Evolutionary conservation across 2,113 vertebrate genomes (phyloP), one percentile per base, ranked within the genome.

Genomic region (Burhinus oedicnemus): DNA sequence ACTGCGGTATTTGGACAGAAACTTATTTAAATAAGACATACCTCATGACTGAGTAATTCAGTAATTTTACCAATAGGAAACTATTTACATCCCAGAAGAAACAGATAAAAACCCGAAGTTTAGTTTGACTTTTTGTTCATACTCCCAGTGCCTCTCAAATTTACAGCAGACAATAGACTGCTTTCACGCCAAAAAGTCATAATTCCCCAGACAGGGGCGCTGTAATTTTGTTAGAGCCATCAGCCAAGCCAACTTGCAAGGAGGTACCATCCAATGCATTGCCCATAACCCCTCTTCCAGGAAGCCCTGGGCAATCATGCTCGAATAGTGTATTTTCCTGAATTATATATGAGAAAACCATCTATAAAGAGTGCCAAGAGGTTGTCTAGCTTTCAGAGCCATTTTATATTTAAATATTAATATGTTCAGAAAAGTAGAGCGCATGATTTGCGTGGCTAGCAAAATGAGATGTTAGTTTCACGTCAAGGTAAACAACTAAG

Each of bases 291-390:
- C 60, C 51, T 69, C 79, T 89, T 66, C 64, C 71, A 89, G 51
- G 23, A 76, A 45, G 75, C 93, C 68, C n/a, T 34, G 38, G 90
- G 93, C 95, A 96, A 83, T 80, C 83, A 65, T 34, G 91, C 81
- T 93, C 80, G 94, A 83, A 78, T 52, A 85, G 69, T 68, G 4
- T 62, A 80, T 72, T 89, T 82, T 78, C 68, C 58, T 96, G 74
- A 97, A 97, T 96, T 96, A 98, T 97, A 81, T 30, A 98, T 95
- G 95, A 97, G 83, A 87, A 96, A 97, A 81, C 80, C 96, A 97
- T 76, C 95, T 97, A 76, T 68, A 87, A 91, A 87, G 94, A 69
- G 45, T 82, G 81, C 65, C 52, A 90, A 93, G 91, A 95, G 72
- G 54, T 1, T 90, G 58, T 60, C 89, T 78, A 60, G 89, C 92